Percentiles rank a stretch among this genome's conserved stretches.
Conservation (phyloP, 2,797 vertebrate species). For the Phalanger gymnotis region DNA sequence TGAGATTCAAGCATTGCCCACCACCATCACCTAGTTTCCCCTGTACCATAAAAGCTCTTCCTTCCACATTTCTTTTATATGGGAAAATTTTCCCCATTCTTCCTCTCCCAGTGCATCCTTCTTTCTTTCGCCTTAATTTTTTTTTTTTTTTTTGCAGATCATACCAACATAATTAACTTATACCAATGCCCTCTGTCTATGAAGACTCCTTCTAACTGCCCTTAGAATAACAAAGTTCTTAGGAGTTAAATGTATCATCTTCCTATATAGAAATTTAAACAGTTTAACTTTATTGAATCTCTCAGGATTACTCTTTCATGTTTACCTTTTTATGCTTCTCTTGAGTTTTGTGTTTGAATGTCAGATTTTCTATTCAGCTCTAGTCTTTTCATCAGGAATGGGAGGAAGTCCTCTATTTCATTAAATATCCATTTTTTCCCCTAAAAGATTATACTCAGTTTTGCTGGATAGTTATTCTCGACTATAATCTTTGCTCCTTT, state of each 20-base stretch:
- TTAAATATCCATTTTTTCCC: not conserved
- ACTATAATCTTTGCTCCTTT: not conserved
- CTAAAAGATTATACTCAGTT: too few species aligned
- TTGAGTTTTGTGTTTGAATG: not conserved
- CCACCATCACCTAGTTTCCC: not conserved
- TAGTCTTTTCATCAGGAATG: not conserved
- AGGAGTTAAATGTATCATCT: not conserved
- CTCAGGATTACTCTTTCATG: not conserved
- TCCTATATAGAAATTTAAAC: not conserved
- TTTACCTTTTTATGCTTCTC: not conserved
- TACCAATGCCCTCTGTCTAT: not conserved
- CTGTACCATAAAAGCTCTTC: not conserved
- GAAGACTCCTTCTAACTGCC: not conserved
- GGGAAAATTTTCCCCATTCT: not conserved
- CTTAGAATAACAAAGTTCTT: not conserved
- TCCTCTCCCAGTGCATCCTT: not conserved
- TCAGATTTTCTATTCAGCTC: not conserved
- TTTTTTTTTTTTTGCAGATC: not conserved
- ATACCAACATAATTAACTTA: not conserved
- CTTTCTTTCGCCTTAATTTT: not conserved
- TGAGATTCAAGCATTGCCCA: not conserved
- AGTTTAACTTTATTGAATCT: not conserved
- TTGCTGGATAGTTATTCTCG: not conserved
- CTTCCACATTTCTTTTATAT: not conserved
- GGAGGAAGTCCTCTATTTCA: not conserved